phyloP scores from a whole-genome alignment of 2,888 invertebrate genomes.

The Harpagoxenus sublaevis region DNA sequence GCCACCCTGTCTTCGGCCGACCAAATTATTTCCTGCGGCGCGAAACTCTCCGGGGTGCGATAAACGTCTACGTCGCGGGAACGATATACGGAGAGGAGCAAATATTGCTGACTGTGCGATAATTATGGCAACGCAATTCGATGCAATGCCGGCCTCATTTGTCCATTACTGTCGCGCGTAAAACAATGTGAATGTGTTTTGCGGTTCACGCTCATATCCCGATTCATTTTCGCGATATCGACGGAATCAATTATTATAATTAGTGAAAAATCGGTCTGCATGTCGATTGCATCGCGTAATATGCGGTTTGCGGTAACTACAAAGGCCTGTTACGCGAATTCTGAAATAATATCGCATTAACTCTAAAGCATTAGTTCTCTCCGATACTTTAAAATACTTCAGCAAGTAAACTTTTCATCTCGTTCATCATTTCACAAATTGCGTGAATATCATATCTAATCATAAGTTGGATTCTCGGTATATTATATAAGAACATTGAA shows the following conservation, averaged over 20 bases:
- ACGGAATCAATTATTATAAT: conserved; percentile 58
- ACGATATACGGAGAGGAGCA: conserved; percentile 46
- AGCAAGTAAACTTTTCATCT: background rate
- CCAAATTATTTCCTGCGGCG: conserved; percentile 69
- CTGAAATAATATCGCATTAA: conserved; percentile 18
- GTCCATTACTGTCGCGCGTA: conserved; percentile 51
- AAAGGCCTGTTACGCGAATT: background rate
- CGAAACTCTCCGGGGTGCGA: conserved; percentile 62
- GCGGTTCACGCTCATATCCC: conserved; percentile 30
- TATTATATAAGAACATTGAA: conserved; percentile 7
- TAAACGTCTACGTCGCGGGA: conserved; percentile 55
- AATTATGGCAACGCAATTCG: conserved; percentile 60
- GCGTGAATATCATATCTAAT: background rate
- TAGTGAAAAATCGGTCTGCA: conserved; percentile 55
- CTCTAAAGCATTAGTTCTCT: background rate
- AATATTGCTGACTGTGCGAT: conserved; percentile 65
- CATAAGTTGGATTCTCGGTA: background rate
- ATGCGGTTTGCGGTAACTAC: conserved; percentile 23
- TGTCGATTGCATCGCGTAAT: conserved; percentile 28
- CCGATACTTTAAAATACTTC: background rate
- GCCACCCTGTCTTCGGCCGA: conserved; percentile 42
- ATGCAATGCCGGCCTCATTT: conserved; percentile 44
- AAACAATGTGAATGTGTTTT: conserved; percentile 50
- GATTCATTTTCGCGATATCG: conserved; percentile 34
- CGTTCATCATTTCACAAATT: background rate